A percentile compares a stretch with the other conserved stretches of the same genome.
Conservation (phyloP, 2,797 vertebrate genomes). For the Streptopelia turtur region DNA sequence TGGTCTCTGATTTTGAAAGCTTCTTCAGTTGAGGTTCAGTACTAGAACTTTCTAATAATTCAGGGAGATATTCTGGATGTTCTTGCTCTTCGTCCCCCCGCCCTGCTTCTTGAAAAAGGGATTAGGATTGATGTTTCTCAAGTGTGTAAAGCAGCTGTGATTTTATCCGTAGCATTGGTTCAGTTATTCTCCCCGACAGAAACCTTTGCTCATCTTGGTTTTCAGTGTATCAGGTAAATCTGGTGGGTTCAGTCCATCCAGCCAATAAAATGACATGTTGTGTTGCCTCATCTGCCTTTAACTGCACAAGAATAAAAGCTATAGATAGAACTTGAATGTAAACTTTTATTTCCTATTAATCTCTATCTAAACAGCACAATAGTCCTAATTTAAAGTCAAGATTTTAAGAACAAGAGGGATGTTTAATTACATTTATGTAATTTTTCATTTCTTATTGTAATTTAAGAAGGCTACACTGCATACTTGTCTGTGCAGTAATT, state of each 20-base stretch:
- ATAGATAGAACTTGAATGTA: not conserved
- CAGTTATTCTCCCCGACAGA: not conserved
- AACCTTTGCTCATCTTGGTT: not conserved
- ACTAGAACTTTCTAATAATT: not conserved
- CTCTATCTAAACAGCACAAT: not conserved
- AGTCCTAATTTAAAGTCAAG: not conserved
- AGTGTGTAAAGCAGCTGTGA: not conserved
- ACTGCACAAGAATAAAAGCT: not conserved
- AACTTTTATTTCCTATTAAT: not conserved
- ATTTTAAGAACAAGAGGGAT: not conserved
- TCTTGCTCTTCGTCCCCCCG: not conserved
- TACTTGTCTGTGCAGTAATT: not conserved
- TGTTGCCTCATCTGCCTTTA: not conserved
- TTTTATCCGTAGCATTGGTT: not conserved
- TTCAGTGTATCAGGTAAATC: not conserved
- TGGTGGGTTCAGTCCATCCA: not conserved
- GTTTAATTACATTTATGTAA: not conserved
- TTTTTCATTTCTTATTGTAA: not conserved
- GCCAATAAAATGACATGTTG: not conserved
- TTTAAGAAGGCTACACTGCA: not conserved
- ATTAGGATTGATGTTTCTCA: not conserved
- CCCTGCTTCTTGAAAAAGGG: not conserved
- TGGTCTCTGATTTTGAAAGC: not conserved
- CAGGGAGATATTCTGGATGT: not conserved
- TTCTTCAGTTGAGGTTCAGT: not conserved